Evolutionary conservation across 1,140 invertebrate species (phyloP).

Genomic region (Trichogramma pretiosum): DNA sequence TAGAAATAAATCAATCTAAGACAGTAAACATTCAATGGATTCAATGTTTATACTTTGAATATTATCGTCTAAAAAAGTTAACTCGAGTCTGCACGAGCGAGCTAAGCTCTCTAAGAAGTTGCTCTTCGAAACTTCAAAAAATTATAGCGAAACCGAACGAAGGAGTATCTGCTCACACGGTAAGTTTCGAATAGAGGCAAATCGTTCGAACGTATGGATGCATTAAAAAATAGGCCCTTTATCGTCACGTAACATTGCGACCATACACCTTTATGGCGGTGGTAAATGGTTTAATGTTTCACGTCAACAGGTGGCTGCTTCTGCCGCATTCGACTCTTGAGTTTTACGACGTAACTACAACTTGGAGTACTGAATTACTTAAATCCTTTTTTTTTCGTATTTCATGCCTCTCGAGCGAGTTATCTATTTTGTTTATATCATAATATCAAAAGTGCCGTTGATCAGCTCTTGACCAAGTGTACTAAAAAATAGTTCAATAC

Average conservation of each 20-base stretch:
- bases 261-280: conserved; percentile 39
- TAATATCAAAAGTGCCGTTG: too few relatives aligned
- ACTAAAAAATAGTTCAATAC: too few relatives aligned
- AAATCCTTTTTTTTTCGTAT: conserved; percentile 14
- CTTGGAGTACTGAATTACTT: conserved; percentile 26
- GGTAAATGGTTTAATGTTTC: conserved; percentile 46
- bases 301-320: conserved; percentile 42
- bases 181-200: neutral
- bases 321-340: conserved; percentile 33
- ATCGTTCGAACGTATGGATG: neutral
- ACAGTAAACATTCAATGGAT: too few relatives aligned
- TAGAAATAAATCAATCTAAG: too few relatives aligned
- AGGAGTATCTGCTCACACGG: neutral
- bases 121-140: conserved; percentile 14
- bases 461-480: too few relatives aligned
- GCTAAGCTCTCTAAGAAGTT: too few relatives aligned
- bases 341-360: conserved; percentile 40
- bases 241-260: conserved; percentile 16
- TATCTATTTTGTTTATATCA: too few relatives aligned
- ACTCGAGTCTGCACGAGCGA: too few relatives aligned
- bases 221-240: conserved; percentile 15
- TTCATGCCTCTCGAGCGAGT: neutral
- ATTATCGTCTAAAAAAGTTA: too few relatives aligned
- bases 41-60: too few relatives aligned
- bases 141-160: neutral